Conservation (phyloP, 2,797 vertebrate species). For the Notamacropus eugenii region DNA sequence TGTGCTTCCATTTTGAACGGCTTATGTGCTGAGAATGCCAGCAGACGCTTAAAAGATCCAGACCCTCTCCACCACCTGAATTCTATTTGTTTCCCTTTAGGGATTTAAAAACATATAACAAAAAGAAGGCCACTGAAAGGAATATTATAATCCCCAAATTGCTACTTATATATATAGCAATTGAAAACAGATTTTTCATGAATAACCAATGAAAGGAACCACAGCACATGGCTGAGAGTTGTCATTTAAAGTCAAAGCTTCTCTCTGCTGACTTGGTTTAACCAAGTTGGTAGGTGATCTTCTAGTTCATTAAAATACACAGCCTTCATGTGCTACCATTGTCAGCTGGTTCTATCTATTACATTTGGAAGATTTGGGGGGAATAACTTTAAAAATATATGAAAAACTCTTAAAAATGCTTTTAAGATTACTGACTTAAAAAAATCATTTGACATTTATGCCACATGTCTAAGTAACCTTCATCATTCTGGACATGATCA, state of each 20-base stretch:
- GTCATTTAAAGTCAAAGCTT: not conserved
- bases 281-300: constrained; percentile 29
- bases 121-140: constrained; percentile 48
- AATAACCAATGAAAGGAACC: constrained; percentile 52
- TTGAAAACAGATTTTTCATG: constrained; percentile 47
- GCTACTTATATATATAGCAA: constrained; percentile 46
- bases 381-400: constrained; percentile 23
- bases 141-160: constrained; percentile 47
- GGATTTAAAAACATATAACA: constrained; percentile 41
- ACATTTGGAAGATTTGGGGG: constrained; percentile 35
- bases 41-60: constrained; percentile 11
- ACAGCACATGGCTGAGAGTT: not conserved
- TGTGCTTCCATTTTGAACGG: not conserved
- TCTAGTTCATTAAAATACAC: not conserved
- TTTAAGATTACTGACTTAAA: constrained; percentile 34
- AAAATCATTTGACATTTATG: constrained; percentile 24
- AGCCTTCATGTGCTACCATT: constrained; percentile 39
- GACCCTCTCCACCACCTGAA: not conserved
- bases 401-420: not conserved
- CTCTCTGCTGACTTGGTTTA: constrained; percentile 41
- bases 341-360: constrained; percentile 42
- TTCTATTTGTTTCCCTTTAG: not conserved
- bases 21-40: not conserved
- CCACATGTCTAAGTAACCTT: constrained; percentile 22
- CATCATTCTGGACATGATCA: constrained; percentile 33